These are phyloP conservation scores for Suncus etruscus DNA, from an alignment of 2,113 vertebrate genomes.

Conservation along the genomic window DNA sequence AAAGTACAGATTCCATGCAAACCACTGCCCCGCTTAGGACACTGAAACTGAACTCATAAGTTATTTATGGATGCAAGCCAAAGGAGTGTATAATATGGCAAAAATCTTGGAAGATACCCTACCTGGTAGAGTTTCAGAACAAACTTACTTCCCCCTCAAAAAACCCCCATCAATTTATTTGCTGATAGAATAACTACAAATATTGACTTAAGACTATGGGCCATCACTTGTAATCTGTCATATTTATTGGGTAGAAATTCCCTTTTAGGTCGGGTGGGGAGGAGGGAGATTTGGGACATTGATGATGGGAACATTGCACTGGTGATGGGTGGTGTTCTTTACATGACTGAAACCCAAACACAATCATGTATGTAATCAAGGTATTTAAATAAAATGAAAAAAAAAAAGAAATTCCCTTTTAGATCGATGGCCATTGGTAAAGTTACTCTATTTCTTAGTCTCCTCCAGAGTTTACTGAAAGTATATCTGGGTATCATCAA, in stretches of 20 bases:
- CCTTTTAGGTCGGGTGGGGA: not conserved
- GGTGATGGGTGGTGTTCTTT: no score
- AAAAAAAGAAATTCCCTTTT: conserved; percentile 50
- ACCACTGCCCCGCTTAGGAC: not conserved
- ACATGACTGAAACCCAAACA: no score
- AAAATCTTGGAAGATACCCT: not conserved
- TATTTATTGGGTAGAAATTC: conserved; percentile 28
- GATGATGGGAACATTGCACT: no score
- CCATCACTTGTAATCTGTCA: not conserved
- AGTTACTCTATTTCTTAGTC: conserved; percentile 44
- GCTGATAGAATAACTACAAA: conserved; percentile 8
- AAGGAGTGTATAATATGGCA: conserved; percentile 19
- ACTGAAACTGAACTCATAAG: conserved; percentile 44
- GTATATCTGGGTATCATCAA: not conserved
- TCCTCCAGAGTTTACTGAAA: conserved; percentile 25
- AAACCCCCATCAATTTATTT: not conserved
- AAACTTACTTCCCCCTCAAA: not conserved
- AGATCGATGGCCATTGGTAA: conserved; percentile 26
- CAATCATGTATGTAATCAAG: no score
- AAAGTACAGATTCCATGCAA: conserved; percentile 30
- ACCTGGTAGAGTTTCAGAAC: not conserved
- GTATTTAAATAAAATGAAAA: no score
- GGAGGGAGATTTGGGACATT: no score
- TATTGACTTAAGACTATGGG: not conserved
- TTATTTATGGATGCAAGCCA: conserved; percentile 25